Evolutionary conservation across 2,888 invertebrate genomes (phyloP).

Genomic region (Aspidapion aeneum): DNA sequence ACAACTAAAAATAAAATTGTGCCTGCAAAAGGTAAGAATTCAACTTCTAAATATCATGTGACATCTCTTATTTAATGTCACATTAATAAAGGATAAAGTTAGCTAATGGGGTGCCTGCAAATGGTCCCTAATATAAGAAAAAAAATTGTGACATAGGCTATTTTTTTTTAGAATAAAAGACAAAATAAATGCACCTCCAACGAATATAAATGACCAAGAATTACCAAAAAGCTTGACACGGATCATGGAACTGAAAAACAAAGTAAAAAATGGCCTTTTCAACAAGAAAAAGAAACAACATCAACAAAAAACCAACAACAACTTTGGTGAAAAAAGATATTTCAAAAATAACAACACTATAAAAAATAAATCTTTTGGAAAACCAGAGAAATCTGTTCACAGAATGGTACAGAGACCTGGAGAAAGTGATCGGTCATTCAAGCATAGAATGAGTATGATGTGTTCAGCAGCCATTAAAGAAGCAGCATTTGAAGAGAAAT

Average conservation of each 20-base stretch:
- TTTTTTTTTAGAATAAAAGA: conserved; percentile 58
- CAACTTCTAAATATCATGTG: no score
- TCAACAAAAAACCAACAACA: conserved; percentile 17
- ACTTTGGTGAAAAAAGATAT: not conserved
- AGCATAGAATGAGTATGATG: conserved; percentile 62
- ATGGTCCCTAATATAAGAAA: no score
- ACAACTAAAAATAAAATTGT: no score
- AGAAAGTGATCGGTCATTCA: conserved; percentile 61
- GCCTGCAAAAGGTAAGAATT: no score
- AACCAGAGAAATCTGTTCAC: conserved; percentile 51
- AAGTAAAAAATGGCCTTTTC: conserved; percentile 38
- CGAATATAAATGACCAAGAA: conserved; percentile 66
- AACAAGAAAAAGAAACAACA: conserved; percentile 38
- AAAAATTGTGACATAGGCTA: no score
- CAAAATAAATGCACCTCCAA: conserved; percentile 74
- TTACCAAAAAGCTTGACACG: conserved; percentile 66
- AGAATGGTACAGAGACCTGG: conserved; percentile 57
- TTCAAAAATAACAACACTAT: conserved; percentile 10
- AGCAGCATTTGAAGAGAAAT: conserved; percentile 60
- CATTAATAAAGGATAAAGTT: no score
- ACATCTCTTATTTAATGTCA: no score
- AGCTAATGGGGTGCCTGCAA: no score
- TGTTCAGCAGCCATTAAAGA: conserved; percentile 60
- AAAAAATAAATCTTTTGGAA: conserved; percentile 27
- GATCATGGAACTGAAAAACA: conserved; percentile 58